phyloP scores from a whole-genome alignment of 2,888 invertebrate species.

The Aethes cnicana region DNA sequence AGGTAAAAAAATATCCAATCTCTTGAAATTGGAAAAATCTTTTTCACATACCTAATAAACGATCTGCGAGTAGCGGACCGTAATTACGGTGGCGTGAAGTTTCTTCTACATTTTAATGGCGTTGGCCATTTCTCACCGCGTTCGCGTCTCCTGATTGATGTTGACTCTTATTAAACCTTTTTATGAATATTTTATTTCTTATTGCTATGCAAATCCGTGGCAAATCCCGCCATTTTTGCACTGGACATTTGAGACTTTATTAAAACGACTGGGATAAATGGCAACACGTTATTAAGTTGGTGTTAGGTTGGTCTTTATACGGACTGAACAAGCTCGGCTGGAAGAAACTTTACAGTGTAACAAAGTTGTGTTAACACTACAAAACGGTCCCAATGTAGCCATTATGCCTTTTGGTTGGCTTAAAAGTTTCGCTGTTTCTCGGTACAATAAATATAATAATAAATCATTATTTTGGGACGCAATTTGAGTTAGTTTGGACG shows the following conservation, averaged over 20 bases:
- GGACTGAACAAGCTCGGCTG: constrained; percentile 58
- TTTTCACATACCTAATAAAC: too few species aligned
- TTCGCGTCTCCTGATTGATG: constrained; percentile 63
- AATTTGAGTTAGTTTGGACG: constrained; percentile 4
- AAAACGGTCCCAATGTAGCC: constrained; percentile 49
- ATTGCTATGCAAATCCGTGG: constrained; percentile 19
- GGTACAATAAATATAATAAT: constrained; percentile 14
- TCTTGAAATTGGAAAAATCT: too few species aligned
- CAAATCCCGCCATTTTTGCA: constrained; percentile 20
- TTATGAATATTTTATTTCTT: constrained; percentile 28
- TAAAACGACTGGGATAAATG: constrained; percentile 12
- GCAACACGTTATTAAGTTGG: constrained; percentile 9
- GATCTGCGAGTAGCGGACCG: too few species aligned
- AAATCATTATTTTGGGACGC: too few species aligned
- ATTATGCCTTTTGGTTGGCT: constrained; percentile 47
- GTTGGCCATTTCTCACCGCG: constrained; percentile 64
- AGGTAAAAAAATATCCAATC: too few species aligned
- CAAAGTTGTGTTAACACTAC: constrained; percentile 53
- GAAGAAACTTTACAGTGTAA: constrained; percentile 55
- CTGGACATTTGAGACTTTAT: constrained; percentile 6
- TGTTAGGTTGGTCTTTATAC: constrained; percentile 15
- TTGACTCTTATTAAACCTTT: constrained; percentile 59
- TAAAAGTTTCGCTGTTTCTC: constrained; percentile 28
- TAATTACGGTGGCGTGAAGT: constrained; percentile 62
- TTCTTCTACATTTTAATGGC: constrained; percentile 56